Conservation (phyloP, 2,113 vertebrate genomes). For the Paracanthobrama guichenoti region DNA sequence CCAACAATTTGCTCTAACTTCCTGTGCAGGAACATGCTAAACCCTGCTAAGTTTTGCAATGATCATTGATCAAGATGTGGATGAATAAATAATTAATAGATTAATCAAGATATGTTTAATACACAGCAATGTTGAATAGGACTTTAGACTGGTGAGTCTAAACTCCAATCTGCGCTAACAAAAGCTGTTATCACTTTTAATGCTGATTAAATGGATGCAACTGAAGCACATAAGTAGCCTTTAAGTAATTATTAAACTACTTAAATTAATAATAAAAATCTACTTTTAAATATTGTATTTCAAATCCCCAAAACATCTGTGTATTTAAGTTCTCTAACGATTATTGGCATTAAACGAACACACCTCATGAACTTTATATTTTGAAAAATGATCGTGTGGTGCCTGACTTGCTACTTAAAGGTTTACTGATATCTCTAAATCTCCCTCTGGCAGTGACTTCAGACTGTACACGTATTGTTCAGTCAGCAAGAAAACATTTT, state of each 20-base stretch:
- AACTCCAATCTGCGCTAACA: not conserved
- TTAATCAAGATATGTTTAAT: constrained; percentile 3
- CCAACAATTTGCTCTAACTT: not conserved
- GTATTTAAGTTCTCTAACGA: no score
- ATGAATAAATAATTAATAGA: not conserved
- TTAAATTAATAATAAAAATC: no score
- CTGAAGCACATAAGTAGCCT: not conserved
- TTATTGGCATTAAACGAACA: not conserved
- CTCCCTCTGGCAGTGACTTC: not conserved
- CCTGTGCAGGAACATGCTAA: not conserved
- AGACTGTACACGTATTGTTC: not conserved
- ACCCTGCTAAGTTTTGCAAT: not conserved
- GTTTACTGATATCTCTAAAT: not conserved
- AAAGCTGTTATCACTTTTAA: not conserved
- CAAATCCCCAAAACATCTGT: no score
- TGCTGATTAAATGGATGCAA: not conserved
- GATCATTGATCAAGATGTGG: not conserved
- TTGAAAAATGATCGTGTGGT: not conserved
- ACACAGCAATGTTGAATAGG: not conserved
- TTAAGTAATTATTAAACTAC: no score
- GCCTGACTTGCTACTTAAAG: not conserved
- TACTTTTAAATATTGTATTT: no score
- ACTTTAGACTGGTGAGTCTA: not conserved
- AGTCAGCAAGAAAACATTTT: not conserved
- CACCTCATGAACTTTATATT: not conserved